Evolutionary conservation across 2,888 invertebrate genomes (phyloP), one percentile per base, ranked within the genome.

Genomic region (Lacanobia wlatinum): DNA sequence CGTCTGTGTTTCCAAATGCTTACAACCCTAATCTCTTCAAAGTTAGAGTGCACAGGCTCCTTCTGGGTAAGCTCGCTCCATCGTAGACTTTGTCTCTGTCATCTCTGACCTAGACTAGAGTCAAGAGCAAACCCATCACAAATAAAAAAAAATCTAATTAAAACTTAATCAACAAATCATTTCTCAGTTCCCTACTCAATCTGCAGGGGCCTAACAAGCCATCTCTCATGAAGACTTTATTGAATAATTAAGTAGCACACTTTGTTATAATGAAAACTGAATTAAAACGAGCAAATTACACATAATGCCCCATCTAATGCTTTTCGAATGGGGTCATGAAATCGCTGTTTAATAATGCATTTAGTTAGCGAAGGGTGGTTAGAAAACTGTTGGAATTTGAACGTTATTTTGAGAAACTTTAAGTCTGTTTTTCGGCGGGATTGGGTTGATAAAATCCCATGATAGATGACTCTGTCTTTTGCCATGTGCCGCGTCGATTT

Each of bases 241-340:
- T 92, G 91, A 94, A 95, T 95, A 92, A 95, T 95, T 94, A 90
- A 95, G 88, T 85, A 89, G 86, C 77, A 91, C 90, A 95, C 93
- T 95, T 95, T 93, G 93, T 95, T 92, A 92, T 84, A 95, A 94
- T 95, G 91, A 94, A 95, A 95, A 94, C 89, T 90, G 90, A 94
- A 94, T 95, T 95, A 95, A 94, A 94, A 95, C 95, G 94, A 94
- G 93, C 93, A 93, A 95, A 95, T 95, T 94, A 94, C 89, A 90
- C 88, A 90, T 94, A 92, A 94, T 94, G 84, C 91, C 88, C 89
- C 87, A 82, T 89, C 91, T 94, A 94, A 95, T 95, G 93, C 91
- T 78, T 90, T 92, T 92, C 90, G 86, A 94, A 95, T 95, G 89
- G 95, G 95, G 95, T 95, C 94, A 94, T 88, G 88, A 88, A 92